Conservation (phyloP, 2,113 vertebrate species). For the Prunella himalayana region DNA sequence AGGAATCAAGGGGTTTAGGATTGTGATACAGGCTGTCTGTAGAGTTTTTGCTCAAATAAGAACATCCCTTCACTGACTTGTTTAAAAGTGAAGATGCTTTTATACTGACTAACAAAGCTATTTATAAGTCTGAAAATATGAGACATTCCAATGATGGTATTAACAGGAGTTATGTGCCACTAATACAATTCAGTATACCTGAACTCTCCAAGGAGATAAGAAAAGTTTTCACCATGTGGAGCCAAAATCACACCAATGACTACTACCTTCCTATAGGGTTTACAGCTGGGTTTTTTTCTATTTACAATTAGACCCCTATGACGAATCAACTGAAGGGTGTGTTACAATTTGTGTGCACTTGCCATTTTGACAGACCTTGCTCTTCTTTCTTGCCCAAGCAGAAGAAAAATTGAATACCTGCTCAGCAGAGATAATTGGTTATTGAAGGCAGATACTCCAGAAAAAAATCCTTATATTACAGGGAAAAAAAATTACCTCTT, state of each 20-base stretch:
- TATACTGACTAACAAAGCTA: not conserved
- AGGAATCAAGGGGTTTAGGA: not conserved
- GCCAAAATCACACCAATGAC: not conserved
- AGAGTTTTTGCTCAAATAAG: not conserved
- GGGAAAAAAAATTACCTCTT: not conserved
- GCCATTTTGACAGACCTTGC: not conserved
- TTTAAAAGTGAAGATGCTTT: not conserved
- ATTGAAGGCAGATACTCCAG: not conserved
- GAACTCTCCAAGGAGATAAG: not conserved
- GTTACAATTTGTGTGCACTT: not conserved
- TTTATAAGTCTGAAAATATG: not conserved
- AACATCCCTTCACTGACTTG: not conserved
- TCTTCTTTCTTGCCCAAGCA: not conserved
- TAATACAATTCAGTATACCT: not conserved
- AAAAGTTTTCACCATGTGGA: not conserved
- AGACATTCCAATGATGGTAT: not conserved
- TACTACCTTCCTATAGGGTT: not conserved
- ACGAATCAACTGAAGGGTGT: not conserved
- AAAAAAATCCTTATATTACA: not conserved
- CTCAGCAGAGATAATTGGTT: not conserved
- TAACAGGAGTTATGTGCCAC: not conserved
- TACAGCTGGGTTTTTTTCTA: not conserved
- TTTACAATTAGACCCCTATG: not conserved
- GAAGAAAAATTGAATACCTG: not conserved
- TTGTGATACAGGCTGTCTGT: not conserved